Evolutionary conservation across 2,797 vertebrate genomes (phyloP), one percentile per base, ranked within the genome.

Genomic region (Lateolabrax maculatus): DNA sequence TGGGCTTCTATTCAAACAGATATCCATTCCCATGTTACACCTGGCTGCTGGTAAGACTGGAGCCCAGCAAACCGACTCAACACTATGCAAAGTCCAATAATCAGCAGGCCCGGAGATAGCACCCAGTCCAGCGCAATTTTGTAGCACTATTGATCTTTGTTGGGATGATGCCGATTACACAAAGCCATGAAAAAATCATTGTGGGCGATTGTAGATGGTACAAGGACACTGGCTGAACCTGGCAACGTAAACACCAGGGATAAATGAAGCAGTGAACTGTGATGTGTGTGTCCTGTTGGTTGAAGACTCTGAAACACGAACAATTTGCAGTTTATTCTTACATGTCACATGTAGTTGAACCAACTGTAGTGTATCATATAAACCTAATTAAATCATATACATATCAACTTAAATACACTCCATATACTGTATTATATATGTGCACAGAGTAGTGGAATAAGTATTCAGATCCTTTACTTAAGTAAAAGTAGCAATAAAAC

Each of bases 1-100:
- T 89, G 79, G 86, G 87, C 89, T 83, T 53, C 79, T 37, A 71
- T 92, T 93, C 90, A 91, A 91, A 91, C 87, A 84, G 52, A 83
- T 79, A 88, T 87, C 87, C 71, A 81, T 85, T 85, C 89, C 87
- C 85, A 75, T 87, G 87, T 85, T 88, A 67, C 87, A 90, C 85
- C 89, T 91, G 85, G 80, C 84, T 82, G 75, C 77, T 75, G 84
- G 83, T 89, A 51, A 86, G 78, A 84, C 79, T 76, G 69, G 58
- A 79, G 81, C 77, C 66, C 78, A 79, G 70, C 43, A 89, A 76
- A 86, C 75, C 19, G 5, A 43, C 73, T 80, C 77, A 46, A 77
- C 80, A 49, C 86, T 79, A 83, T 87, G 82, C 86, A 88, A 81
- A 86, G 76, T 80, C 84, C 83, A 81, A 87, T 89, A 90, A 89